Evolutionary conservation across 2,888 invertebrate species (phyloP).

Genomic region (Eupithecia centaureata): DNA sequence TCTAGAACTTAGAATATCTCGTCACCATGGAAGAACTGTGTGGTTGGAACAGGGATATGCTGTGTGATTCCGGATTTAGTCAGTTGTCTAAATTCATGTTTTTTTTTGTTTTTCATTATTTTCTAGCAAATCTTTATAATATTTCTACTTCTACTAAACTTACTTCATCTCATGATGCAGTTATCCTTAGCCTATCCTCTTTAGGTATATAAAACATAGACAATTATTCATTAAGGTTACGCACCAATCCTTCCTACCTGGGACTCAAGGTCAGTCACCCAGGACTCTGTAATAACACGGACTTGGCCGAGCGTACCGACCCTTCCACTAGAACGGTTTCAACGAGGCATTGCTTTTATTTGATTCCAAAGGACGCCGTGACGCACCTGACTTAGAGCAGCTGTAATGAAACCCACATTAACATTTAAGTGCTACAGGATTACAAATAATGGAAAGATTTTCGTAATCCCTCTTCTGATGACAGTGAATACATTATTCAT

Average conservation of each 20-base stretch:
- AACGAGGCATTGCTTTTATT: constrained; percentile 29
- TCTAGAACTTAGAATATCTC: too few relatives aligned
- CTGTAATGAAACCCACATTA: constrained; percentile 37
- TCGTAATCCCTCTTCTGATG: constrained; percentile 18
- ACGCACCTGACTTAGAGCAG: constrained; percentile 25
- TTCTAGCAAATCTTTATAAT: too few relatives aligned
- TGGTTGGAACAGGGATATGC: too few relatives aligned
- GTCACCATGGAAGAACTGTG: too few relatives aligned
- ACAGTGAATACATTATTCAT: constrained; percentile 9
- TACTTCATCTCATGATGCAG: too few relatives aligned
- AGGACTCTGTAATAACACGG: constrained; percentile 14
- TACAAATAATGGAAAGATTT: constrained; percentile 23
- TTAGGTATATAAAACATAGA: not conserved
- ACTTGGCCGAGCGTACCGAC: constrained; percentile 19
- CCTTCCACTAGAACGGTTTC: constrained; percentile 24
- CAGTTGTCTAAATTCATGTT: too few relatives aligned
- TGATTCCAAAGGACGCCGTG: constrained; percentile 23
- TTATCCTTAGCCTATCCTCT: not conserved
- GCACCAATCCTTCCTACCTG: not conserved
- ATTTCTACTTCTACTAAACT: too few relatives aligned
- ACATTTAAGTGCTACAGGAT: constrained; percentile 25
- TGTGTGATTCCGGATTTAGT: too few relatives aligned
- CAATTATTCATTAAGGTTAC: constrained; percentile 7
- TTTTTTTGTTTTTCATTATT: too few relatives aligned
- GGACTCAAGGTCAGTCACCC: not conserved